Base-by-base conservation (phyloP, 1,140 invertebrate species). In the Odontomachus brunneus region DNA sequence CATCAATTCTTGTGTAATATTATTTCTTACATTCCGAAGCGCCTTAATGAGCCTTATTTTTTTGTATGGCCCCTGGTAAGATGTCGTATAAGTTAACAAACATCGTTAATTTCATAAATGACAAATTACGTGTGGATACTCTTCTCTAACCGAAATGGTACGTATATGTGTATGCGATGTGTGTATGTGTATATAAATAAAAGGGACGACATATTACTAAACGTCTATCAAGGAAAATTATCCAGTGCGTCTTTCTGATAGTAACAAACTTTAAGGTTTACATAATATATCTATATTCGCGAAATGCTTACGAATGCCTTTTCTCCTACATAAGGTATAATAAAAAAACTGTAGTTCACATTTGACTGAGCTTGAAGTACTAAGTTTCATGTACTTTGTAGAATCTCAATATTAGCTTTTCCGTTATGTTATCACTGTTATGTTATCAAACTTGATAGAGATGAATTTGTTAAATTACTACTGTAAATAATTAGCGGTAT, bases 61-160 rank as follows among this genome's bases (percentile, higher is more conserved):
- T 76, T 69, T 72, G 24, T 82, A 74, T 86, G 85, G 84, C 78
- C 72, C 85, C 71, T 86, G 84, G 76, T 83, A 75, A 72, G 80
- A 87, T 78, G 12, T 66, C 63, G 38, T 57, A 33, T 33, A 33
- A 78, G 0, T 78, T 69, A 78, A 55, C 22, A 78, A 78, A 69
- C 38, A 17, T 78, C 22, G 5, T 48, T 78, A 69, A 22, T 78
- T 78, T 78, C 19, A 65, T 55, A 67, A 78, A 67, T 78, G 63
- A 22, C 49, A 67, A 78, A 78, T 67, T 12, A 60, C 33, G 60
- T 29, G 9, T 78, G 48, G 2, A 78, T 67, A 67, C 67, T 67
- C 24, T 60, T 74, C 15, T 11, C 14, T 76, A 78, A 78, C 11
- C 7, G 17, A 69, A 78, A 55, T 19, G 12, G 44, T 78, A 57